Percentiles rank a stretch among this genome's conserved stretches.
phyloP scores from a whole-genome alignment of 2,888 invertebrate genomes.

The Bombylius major region DNA sequence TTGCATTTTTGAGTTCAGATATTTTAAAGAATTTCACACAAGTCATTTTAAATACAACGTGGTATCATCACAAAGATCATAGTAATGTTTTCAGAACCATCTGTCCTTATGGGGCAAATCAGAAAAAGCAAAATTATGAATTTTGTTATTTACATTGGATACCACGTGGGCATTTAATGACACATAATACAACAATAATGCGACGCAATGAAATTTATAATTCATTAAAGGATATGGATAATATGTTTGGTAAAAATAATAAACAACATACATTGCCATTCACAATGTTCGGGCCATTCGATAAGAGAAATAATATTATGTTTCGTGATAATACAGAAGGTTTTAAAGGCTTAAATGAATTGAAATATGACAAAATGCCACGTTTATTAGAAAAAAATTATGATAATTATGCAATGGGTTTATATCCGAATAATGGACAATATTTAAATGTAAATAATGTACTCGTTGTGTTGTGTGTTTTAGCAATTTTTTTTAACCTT shows the following conservation, averaged over 20 bases:
- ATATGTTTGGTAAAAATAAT: slow-evolving; percentile 52
- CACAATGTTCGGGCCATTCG: slow-evolving; percentile 55
- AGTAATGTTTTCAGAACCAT: slow-evolving; percentile 41
- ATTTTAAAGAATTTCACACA: slow-evolving; percentile 49
- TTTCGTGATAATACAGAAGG: slow-evolving; percentile 40
- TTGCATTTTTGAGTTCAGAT: slow-evolving; percentile 60
- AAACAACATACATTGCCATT: slow-evolving; percentile 48
- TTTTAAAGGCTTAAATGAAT: slow-evolving; percentile 24
- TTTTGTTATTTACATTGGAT: slow-evolving; percentile 56
- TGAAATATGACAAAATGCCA: slow-evolving; percentile 25
- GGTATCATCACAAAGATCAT: slow-evolving; percentile 25
- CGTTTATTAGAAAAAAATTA: slow-evolving; percentile 31
- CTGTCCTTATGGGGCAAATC: slow-evolving; percentile 40
- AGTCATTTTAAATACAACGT: slow-evolving; percentile 37
- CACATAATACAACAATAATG: slow-evolving; percentile 40
- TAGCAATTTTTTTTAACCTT: no score
- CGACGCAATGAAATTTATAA: slow-evolving; percentile 56
- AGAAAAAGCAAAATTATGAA: slow-evolving; percentile 23
- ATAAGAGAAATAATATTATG: slow-evolving; percentile 48
- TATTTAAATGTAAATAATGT: no score
- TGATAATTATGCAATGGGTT: slow-evolving; percentile 22
- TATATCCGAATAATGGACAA: slow-evolving; percentile 17
- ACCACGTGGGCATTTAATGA: slow-evolving; percentile 53
- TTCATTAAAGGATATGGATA: slow-evolving; percentile 55
- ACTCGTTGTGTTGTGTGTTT: no score